These are phyloP conservation scores for Dallia pectoralis DNA, from an alignment of 2,797 vertebrate genomes.

Conservation along the genomic window DNA sequence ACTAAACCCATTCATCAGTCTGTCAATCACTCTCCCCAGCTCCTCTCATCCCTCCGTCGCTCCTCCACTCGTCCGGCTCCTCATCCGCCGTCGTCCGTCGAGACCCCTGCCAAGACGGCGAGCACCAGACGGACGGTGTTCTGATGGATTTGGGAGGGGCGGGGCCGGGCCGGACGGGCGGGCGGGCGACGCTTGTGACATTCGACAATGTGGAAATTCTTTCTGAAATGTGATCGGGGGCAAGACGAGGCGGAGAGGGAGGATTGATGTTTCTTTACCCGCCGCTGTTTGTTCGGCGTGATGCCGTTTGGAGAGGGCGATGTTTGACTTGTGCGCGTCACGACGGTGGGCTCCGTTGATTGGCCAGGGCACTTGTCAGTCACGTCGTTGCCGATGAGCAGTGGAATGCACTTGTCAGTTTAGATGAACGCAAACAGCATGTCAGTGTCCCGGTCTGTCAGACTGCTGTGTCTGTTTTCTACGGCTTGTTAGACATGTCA, in stretches of 20 bases:
- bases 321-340: too few relatives aligned
- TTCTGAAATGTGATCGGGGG: background rate
- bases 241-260: background rate
- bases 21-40: constrained; percentile 15
- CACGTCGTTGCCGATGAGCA: constrained; percentile 16
- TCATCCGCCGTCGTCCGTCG: constrained; percentile 7
- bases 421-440: background rate
- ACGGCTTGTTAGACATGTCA: background rate
- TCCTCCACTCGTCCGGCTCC: constrained; percentile 4
- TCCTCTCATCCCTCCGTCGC: background rate
- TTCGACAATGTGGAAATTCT: background rate
- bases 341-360: too few relatives aligned
- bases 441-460: background rate
- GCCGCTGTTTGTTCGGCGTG: background rate
- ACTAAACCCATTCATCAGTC: constrained; percentile 15
- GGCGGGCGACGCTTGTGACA: background rate
- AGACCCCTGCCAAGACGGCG: constrained; percentile 19
- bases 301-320: background rate
- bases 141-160: background rate
- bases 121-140: constrained; percentile 10
- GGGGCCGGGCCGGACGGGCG: background rate
- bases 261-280: background rate
- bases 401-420: background rate
- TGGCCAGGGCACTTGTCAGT: background rate
- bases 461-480: background rate